Conservation (phyloP, 1,140 invertebrate species). For the Latrodectus geometricus region DNA sequence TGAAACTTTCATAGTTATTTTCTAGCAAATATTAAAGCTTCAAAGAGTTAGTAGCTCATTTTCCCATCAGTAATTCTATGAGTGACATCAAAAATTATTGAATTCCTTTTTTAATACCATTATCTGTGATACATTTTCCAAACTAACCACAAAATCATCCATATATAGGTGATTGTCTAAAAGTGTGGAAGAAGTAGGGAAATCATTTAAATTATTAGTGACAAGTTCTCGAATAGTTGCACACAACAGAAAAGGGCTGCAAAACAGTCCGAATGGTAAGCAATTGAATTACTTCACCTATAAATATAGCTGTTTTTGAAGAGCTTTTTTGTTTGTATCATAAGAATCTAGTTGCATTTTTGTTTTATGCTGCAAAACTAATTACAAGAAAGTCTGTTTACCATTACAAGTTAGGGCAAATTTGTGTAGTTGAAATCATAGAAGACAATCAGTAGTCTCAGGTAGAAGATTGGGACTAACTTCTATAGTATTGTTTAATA, state of each 20-base stretch:
- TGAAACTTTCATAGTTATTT: background rate
- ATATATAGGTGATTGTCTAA: background rate
- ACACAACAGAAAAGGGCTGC: slow-evolving; percentile 6
- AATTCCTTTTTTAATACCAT: background rate
- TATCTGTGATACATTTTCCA: background rate
- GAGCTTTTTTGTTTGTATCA: background rate
- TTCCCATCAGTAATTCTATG: background rate
- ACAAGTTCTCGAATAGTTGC: background rate
- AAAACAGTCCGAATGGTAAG: slow-evolving; percentile 15
- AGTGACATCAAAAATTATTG: no score
- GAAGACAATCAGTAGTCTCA: background rate
- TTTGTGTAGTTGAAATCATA: slow-evolving; percentile 3
- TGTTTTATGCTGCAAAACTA: background rate
- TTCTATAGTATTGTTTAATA: background rate
- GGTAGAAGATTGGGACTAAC: background rate
- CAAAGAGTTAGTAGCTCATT: slow-evolving; percentile 8
- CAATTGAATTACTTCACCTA: background rate
- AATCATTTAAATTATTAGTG: background rate
- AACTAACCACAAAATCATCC: background rate
- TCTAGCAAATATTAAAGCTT: background rate
- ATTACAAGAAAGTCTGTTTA: slow-evolving; percentile 13
- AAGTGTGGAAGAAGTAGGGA: background rate
- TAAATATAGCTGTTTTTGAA: background rate
- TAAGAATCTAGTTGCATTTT: background rate
- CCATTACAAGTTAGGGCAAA: background rate